phyloP scores from a whole-genome alignment of 2,113 vertebrate species.

The cattle (Bos taurus) region DNA sequence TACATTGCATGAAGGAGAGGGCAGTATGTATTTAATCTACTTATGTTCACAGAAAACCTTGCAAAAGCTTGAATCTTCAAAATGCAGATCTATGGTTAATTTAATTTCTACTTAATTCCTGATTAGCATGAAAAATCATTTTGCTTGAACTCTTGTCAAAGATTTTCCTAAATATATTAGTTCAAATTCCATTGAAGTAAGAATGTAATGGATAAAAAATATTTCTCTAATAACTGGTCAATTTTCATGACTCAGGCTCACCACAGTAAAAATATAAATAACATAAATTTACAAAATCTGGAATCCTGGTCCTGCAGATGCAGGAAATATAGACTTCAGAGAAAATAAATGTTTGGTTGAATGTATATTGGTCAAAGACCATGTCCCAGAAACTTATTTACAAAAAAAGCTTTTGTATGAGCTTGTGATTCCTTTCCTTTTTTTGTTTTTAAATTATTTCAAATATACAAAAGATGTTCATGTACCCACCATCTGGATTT shows the following conservation, averaged over 20 bases:
- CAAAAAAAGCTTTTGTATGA: not conserved
- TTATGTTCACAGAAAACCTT: not conserved
- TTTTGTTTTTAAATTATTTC: not conserved
- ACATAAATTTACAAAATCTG: not conserved
- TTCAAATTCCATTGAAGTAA: not conserved
- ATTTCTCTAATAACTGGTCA: not conserved
- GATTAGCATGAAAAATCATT: not conserved
- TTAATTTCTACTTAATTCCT: not conserved
- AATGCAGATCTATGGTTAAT: not conserved
- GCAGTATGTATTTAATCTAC: not conserved
- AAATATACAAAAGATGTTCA: not conserved
- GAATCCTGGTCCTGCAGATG: not conserved
- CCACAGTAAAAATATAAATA: not conserved
- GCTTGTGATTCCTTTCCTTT: not conserved
- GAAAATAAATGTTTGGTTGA: not conserved
- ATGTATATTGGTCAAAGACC: not conserved
- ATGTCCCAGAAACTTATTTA: not conserved
- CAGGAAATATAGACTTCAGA: not conserved
- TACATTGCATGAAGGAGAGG: not conserved
- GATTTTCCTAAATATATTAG: not conserved
- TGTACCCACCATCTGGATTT: not conserved
- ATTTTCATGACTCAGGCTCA: not conserved
- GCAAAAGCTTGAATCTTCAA: not conserved
- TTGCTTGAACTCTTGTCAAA: not conserved
- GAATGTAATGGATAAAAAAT: not conserved